Base-by-base conservation (phyloP, 2,888 invertebrate genomes). In the Balanococcus diminutus region DNA sequence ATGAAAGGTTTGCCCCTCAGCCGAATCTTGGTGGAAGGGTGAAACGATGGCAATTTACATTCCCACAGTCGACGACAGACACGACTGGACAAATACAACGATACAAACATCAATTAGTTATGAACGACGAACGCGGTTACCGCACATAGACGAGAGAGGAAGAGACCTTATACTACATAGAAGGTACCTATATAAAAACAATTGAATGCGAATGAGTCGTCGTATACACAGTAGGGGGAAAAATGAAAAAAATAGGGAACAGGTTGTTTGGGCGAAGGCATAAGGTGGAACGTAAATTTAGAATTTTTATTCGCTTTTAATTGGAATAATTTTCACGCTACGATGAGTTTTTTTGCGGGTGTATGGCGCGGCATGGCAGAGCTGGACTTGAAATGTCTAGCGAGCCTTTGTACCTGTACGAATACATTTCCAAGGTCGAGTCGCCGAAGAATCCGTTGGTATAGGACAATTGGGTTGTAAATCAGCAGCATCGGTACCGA, bases 31-130 rank as follows among this genome's bases (percentile, higher is more conserved):
- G 19, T 11, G 36, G 19, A 36, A 28, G 36, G 36, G 6, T 28
- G 75, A 36, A 79, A 79, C 75, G 75, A 79, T 79, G 75, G 75
- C 36, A 79, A 82, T 82, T 82, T 82, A 82, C 82, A 82, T 82
- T 82, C 82, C 82, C 82, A 82, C 82, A 82, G 56, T 82, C 82
- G 51, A 56, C 82, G 51, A 82, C 56, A 56, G 56, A 56, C 51
- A 39, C 82, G 39, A 82, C 46, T 82, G 51, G 51, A 82, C 82
- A 82, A 82, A 82, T 82, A 82, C 75, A 79, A 79, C 75, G 75
- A 79, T 79, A 79, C 31, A 82, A 82, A 82, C 82, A 56, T 82
- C 82, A 82, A 56, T 56, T 81, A 81, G 81, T 81, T 42, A 81
- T 81, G 81, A 56, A 19, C 46, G 56, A 67, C 28, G 11, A n/a